Conservation (phyloP, 1,140 invertebrate genomes). For the Lasioglossum albipes region DNA sequence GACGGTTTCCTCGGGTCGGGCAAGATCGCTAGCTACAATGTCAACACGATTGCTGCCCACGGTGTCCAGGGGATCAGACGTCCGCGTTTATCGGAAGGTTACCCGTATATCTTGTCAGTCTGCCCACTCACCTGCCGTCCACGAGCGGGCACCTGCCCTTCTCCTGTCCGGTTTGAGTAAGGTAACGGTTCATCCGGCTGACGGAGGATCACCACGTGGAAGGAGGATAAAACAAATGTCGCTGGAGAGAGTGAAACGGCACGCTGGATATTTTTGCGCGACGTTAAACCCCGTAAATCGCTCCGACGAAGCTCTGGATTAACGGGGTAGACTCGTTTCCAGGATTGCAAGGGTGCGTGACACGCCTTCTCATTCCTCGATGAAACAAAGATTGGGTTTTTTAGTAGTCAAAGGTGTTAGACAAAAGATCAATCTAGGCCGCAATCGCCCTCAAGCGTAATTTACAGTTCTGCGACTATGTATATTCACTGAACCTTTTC, state of each 20-base stretch:
- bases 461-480: no score
- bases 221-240: neutral
- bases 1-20: neutral
- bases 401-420: no score
- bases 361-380: no score
- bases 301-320: no score
- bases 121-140: conserved; percentile 34
- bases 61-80: conserved; percentile 4
- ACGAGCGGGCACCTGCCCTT: conserved; percentile 35
- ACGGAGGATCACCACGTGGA: neutral
- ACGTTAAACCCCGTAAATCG: neutral
- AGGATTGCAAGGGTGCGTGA: no score
- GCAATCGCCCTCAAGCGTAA: no score
- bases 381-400: no score
- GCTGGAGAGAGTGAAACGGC: conserved; percentile 3
- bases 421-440: no score
- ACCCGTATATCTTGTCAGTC: conserved; percentile 11
- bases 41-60: conserved; percentile 4
- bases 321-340: no score
- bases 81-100: conserved; percentile 22
- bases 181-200: conserved; percentile 43
- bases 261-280: neutral
- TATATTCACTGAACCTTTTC: no score
- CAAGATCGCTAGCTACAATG: neutral
- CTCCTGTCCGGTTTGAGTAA: conserved; percentile 46